These are phyloP conservation scores for Portunus trituberculatus DNA, from an alignment of 1,140 invertebrate genomes.

Conservation along the genomic window DNA sequence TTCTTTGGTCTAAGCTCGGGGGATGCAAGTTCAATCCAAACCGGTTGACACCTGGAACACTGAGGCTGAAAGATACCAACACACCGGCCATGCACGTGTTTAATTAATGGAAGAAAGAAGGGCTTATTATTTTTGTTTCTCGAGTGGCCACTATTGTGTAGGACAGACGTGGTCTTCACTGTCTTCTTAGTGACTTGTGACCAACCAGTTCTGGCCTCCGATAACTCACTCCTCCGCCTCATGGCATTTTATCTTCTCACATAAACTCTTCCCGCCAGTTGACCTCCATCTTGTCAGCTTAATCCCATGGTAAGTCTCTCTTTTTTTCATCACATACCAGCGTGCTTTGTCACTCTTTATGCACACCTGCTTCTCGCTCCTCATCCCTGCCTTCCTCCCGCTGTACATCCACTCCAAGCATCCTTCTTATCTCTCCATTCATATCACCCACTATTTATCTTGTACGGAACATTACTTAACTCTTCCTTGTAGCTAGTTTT, in stretches of 20 bases:
- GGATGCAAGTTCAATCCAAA: background rate
- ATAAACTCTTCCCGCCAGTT: background rate
- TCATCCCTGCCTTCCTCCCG: background rate
- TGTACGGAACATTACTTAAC: too few relatives aligned
- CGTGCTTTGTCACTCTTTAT: background rate
- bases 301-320: background rate
- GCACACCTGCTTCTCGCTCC: background rate
- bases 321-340: background rate
- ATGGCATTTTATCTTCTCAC: slow-evolving; percentile 3
- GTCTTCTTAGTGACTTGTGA: background rate
- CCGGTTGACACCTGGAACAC: background rate
- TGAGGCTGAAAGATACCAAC: background rate
- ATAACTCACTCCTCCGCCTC: background rate
- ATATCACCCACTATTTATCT: too few relatives aligned
- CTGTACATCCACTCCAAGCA: background rate
- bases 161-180: background rate
- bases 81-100: background rate
- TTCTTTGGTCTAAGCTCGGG: too few relatives aligned
- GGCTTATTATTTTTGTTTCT: background rate
- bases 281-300: slow-evolving; percentile 3
- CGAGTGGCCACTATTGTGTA: background rate
- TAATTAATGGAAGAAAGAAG: slow-evolving; percentile 3
- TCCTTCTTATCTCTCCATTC: background rate
- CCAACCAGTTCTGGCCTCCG: background rate
- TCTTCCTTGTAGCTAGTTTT: too few relatives aligned